Percentiles rank a stretch among this genome's conserved stretches.
These are phyloP conservation scores for Gonatopus flavifemur DNA, from an alignment of 1,140 invertebrate species.

Conservation along the genomic window DNA sequence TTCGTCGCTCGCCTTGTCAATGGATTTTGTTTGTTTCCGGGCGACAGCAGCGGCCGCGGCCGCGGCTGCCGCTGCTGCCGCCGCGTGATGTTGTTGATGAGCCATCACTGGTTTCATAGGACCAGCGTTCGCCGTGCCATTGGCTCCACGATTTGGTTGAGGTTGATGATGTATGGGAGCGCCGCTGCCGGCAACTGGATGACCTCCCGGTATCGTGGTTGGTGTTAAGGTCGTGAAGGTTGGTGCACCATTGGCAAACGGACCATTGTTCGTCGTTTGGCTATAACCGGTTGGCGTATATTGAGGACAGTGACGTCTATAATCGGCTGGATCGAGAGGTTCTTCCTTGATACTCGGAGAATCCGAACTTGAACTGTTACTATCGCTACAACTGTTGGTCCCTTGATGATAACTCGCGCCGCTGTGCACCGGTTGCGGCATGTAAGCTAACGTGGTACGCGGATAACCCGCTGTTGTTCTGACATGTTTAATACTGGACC, in stretches of 20 bases:
- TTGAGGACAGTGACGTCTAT: slow-evolving; percentile 61
- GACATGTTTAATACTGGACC: slow-evolving; percentile 52
- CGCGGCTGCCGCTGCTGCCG: slow-evolving; percentile 40
- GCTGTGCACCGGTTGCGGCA: slow-evolving; percentile 87
- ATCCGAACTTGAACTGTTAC: slow-evolving; percentile 62
- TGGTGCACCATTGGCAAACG: slow-evolving; percentile 59
- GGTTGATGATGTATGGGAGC: slow-evolving; percentile 31
- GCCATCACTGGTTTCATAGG: slow-evolving; percentile 52
- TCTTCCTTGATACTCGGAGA: slow-evolving; percentile 79
- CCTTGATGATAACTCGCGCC: slow-evolving; percentile 70
- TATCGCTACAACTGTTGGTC: slow-evolving; percentile 60
- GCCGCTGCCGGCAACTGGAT: slow-evolving; percentile 44
- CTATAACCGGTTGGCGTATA: slow-evolving; percentile 56
- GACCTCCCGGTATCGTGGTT: slow-evolving; percentile 60
- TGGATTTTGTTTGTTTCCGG: slow-evolving; percentile 71
- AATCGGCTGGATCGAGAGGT: slow-evolving; percentile 75
- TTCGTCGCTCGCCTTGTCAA: slow-evolving; percentile 92
- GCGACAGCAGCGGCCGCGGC: slow-evolving; percentile 52
- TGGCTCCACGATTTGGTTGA: slow-evolving; percentile 33
- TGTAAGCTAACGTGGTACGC: slow-evolving; percentile 76
- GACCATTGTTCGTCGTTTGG: slow-evolving; percentile 42
- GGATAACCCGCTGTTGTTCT: slow-evolving; percentile 58
- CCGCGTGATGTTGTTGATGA: slow-evolving; percentile 60
- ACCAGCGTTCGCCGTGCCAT: background rate
- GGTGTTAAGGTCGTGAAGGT: slow-evolving; percentile 71